Evolutionary conservation across 2,797 vertebrate genomes (phyloP).

Genomic region (Gymnodraco acuticeps): DNA sequence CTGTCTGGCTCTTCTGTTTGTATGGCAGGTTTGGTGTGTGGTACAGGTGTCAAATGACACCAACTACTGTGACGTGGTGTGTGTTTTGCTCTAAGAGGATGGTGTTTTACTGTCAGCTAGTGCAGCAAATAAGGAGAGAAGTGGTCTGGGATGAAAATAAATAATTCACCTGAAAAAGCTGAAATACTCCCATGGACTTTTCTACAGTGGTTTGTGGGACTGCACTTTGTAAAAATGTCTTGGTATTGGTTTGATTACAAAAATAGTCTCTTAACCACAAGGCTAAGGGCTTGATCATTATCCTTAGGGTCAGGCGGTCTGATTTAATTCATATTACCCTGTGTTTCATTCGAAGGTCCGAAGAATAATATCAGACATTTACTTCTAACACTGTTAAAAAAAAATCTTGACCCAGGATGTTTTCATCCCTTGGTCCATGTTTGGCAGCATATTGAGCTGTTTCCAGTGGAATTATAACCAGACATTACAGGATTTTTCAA

Average conservation of each 20-base stretch:
- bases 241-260: neutral
- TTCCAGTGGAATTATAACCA: neutral
- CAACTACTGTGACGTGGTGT: neutral
- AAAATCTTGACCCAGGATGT: neutral
- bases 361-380: neutral
- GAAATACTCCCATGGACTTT: neutral
- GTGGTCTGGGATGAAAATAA: neutral
- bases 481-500: neutral
- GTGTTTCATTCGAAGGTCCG: neutral
- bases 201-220: neutral
- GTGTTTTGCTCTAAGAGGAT: constrained; percentile 1
- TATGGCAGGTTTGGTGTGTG: constrained; percentile 4
- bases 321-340: constrained; percentile 2
- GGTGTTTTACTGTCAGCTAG: constrained; percentile 6
- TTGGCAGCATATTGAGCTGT: neutral
- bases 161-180: constrained; percentile 1
- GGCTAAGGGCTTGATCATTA: no score
- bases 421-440: neutral
- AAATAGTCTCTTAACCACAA: neutral
- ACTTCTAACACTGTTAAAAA: neutral
- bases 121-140: constrained; percentile 19
- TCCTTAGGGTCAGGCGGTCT: neutral
- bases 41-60: constrained; percentile 6
- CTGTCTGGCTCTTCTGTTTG: constrained; percentile 10
- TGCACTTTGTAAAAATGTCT: neutral